These are phyloP conservation scores for Pygocentrus nattereri DNA, from an alignment of 2,797 vertebrate genomes.

Conservation along the genomic window DNA sequence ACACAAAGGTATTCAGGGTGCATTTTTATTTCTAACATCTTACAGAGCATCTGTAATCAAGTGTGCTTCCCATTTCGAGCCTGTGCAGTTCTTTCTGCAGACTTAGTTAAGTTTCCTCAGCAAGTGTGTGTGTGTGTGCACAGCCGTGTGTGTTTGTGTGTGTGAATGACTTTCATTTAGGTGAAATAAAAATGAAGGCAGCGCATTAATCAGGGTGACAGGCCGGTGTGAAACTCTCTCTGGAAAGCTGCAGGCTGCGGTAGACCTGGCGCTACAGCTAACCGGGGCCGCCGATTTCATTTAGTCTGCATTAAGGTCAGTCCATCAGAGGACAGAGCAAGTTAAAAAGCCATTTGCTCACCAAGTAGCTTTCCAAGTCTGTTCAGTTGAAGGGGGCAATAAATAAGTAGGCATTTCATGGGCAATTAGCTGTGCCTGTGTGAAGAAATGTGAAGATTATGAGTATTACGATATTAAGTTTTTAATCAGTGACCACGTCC, in stretches of 20 bases:
- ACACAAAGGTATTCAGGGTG: background rate
- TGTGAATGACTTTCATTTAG: constrained; percentile 47
- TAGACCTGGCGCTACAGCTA: constrained; percentile 20
- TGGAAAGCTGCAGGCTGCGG: constrained; percentile 16
- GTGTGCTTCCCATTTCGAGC: background rate
- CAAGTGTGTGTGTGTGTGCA: background rate
- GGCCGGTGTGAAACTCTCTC: constrained; percentile 39
- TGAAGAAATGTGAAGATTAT: background rate
- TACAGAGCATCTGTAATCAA: background rate
- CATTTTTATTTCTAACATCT: background rate
- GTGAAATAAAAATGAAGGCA: constrained; percentile 31
- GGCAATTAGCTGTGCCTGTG: constrained; percentile 34
- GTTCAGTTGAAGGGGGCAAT: constrained; percentile 12
- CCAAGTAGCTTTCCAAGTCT: constrained; percentile 18
- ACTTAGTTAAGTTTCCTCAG: background rate
- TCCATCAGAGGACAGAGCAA: constrained; percentile 9
- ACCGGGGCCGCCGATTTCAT: constrained; percentile 10
- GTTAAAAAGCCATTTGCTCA: constrained; percentile 41
- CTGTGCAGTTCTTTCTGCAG: constrained; percentile 4
- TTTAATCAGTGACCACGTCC: background rate
- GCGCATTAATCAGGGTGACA: constrained; percentile 56
- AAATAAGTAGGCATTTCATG: constrained; percentile 21
- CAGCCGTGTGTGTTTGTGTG: background rate
- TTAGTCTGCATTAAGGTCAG: constrained; percentile 39
- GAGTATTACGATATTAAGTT: constrained; percentile 17